A percentile compares a stretch with the other conserved stretches of the same genome.
Conservation (phyloP, 2,888 invertebrate genomes). For the Serrognathus titanus region DNA sequence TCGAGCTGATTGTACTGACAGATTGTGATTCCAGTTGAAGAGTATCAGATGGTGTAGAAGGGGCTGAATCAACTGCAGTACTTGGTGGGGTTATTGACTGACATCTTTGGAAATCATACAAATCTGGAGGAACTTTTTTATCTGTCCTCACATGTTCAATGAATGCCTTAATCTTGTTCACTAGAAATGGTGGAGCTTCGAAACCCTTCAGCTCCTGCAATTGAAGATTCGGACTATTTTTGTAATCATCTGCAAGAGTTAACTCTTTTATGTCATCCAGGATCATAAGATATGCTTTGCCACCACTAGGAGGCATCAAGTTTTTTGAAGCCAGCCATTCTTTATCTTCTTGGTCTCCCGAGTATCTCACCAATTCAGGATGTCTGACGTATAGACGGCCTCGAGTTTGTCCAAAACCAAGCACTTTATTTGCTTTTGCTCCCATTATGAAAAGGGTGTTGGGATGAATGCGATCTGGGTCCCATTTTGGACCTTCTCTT, state of each 20-base stretch:
- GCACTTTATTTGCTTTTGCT: conserved; percentile 68
- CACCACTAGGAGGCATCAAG: conserved; percentile 73
- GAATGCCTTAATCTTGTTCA: conserved; percentile 69
- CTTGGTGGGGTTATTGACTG: conserved; percentile 44
- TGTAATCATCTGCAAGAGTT: conserved; percentile 69
- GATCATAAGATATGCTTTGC: conserved; percentile 75
- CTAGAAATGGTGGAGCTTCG: conserved; percentile 70
- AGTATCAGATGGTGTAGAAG: conserved; percentile 46
- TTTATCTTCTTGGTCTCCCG: conserved; percentile 76
- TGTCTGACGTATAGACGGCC: conserved; percentile 75
- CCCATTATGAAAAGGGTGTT: conserved; percentile 80
- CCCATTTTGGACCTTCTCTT: conserved; percentile 67
- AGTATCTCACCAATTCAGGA: conserved; percentile 71
- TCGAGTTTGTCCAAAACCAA: conserved; percentile 72
- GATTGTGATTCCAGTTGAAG: conserved; percentile 40
- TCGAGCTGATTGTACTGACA: conserved; percentile 34
- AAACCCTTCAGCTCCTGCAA: conserved; percentile 71
- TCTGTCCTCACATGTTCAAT: conserved; percentile 52
- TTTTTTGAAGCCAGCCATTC: conserved; percentile 76
- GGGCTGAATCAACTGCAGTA: conserved; percentile 43
- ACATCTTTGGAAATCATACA: conserved; percentile 40
- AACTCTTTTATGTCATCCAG: conserved; percentile 75
- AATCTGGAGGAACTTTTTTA: conserved; percentile 30
- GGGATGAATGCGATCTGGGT: conserved; percentile 65
- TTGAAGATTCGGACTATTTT: conserved; percentile 60